These are phyloP conservation scores for Euura lappo DNA, from an alignment of 1,140 invertebrate species.

Conservation along the genomic window DNA sequence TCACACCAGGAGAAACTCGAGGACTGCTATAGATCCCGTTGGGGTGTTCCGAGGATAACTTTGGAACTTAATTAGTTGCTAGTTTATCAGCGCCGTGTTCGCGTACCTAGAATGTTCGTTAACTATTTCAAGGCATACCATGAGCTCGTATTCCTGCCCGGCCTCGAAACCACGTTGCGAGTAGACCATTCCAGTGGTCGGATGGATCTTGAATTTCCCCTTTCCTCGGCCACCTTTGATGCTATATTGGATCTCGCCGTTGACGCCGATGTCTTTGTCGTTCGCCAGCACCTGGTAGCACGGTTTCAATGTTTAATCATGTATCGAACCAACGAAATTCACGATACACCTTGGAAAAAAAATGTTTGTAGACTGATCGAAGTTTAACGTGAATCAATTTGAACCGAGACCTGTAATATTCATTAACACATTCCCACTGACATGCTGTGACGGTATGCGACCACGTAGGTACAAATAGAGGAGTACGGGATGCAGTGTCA, in stretches of 20 bases:
- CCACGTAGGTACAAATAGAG: background rate
- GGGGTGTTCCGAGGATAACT: background rate
- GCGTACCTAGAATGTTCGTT: background rate
- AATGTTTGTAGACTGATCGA: too few species aligned
- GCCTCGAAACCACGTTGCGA: constrained; percentile 71
- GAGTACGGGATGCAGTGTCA: too few species aligned
- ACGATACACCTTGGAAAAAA: too few species aligned
- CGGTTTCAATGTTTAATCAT: background rate
- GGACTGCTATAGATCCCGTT: background rate
- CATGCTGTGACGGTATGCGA: constrained; percentile 3
- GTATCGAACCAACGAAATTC: background rate
- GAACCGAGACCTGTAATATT: too few species aligned
- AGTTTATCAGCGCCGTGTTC: background rate
- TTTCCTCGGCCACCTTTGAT: constrained; percentile 78
- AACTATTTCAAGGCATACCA: constrained; percentile 55
- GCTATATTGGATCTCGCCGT: constrained; percentile 81
- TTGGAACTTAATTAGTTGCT: constrained; percentile 5
- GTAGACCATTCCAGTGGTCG: constrained; percentile 80
- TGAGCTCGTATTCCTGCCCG: constrained; percentile 80
- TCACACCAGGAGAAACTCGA: background rate
- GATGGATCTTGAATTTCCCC: constrained; percentile 80
- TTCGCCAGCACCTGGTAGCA: constrained; percentile 78
- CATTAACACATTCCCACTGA: background rate
- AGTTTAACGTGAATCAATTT: too few species aligned
- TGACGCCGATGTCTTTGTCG: constrained; percentile 82